Evolutionary conservation across 2,797 vertebrate genomes (phyloP).

Genomic region (Megalops cyprinoides): DNA sequence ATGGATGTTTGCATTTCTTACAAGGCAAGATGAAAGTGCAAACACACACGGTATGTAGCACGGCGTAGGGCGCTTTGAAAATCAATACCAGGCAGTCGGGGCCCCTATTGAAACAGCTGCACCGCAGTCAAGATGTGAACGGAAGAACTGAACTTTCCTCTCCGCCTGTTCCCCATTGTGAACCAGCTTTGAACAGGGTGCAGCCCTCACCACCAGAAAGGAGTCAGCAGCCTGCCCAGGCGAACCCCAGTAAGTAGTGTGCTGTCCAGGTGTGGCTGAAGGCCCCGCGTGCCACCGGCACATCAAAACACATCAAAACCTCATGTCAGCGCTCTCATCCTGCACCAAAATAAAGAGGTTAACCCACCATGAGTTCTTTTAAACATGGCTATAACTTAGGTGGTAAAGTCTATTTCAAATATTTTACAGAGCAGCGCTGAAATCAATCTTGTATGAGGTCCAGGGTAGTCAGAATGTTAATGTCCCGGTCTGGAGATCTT

Average conservation of each 20-base stretch:
- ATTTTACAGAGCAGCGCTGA: neutral
- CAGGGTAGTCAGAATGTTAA: neutral
- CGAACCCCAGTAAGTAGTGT: slow-evolving; percentile 75
- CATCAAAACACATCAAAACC: slow-evolving; percentile 15
- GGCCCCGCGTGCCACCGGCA: neutral
- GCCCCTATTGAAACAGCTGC: slow-evolving; percentile 1
- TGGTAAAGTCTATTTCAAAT: neutral
- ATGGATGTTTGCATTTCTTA: too few species aligned
- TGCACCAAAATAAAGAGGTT: neutral
- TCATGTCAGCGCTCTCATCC: neutral
- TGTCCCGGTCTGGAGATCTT: neutral
- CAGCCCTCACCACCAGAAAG: slow-evolving; percentile 68
- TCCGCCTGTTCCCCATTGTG: slow-evolving; percentile 45
- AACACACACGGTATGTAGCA: neutral
- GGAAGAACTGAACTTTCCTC: neutral
- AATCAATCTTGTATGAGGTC: neutral
- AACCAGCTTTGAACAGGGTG: slow-evolving; percentile 76
- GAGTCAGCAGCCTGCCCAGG: slow-evolving; percentile 63
- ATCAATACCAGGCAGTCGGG: neutral
- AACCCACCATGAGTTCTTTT: neutral
- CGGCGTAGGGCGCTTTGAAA: neutral
- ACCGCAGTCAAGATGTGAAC: neutral
- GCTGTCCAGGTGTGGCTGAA: slow-evolving; percentile 38
- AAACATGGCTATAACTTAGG: neutral
- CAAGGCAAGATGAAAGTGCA: neutral